These are phyloP conservation scores for Bembecia ichneumoniformis DNA, from an alignment of 2,888 invertebrate species.

Conservation along the genomic window DNA sequence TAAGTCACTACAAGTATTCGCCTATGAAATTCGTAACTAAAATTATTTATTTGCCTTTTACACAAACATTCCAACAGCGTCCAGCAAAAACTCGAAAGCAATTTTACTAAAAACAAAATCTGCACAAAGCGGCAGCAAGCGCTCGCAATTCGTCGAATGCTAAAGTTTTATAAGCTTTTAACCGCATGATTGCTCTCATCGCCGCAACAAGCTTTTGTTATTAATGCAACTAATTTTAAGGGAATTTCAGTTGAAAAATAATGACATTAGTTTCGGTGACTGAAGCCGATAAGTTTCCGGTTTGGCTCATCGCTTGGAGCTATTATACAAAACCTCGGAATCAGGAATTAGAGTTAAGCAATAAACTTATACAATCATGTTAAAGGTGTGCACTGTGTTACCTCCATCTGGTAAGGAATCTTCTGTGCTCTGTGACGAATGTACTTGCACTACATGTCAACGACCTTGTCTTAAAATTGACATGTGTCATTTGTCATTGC, in stretches of 20 bases:
- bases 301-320: too few species aligned
- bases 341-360: too few species aligned
- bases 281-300: background rate
- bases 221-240: conserved; percentile 7
- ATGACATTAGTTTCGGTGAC: background rate
- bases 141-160: conserved; percentile 8
- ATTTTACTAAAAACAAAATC: conserved; percentile 14
- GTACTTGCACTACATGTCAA: too few species aligned
- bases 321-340: too few species aligned
- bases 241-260: background rate
- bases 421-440: too few species aligned
- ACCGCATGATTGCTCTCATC: conserved; percentile 19
- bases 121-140: conserved; percentile 8
- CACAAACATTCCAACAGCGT: background rate
- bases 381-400: too few species aligned
- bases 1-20: too few species aligned
- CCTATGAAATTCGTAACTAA: background rate
- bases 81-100: conserved; percentile 9
- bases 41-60: background rate
- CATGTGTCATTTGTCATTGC: too few species aligned
- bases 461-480: too few species aligned
- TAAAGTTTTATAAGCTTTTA: conserved; percentile 20
- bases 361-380: too few species aligned
- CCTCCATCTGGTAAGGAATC: too few species aligned
- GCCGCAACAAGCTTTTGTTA: conserved; percentile 9